Base-by-base conservation (phyloP, 2,888 invertebrate species). In the Drosophila ustulata region DNA sequence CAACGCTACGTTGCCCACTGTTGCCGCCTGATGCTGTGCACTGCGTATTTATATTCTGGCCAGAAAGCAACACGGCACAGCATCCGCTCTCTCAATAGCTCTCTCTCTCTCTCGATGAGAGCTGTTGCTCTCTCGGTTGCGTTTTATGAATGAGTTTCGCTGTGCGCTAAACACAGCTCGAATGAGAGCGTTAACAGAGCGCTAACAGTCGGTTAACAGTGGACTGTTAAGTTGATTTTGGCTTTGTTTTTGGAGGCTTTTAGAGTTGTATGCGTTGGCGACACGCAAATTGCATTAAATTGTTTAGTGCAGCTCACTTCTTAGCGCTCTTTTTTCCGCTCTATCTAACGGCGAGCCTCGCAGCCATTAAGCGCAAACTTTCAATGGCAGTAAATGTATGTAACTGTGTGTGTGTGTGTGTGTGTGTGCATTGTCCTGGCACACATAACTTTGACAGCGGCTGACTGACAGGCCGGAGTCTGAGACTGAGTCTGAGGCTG, bases 71-170 rank as follows among this genome's bases (percentile, higher is more conserved):
- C 39, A 63, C 39, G 43, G 30, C 45, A 46, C 80, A 77, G 66
- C 71, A 62, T 68, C 62, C 50, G 5, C 9, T 39, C 52, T 26
- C 39, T n/a, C 67, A 63, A 34, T 39, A 47, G 18, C 41, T 39
- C 61, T 39, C 61, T 46, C 55, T 18, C 18, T 18, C 18, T 18
- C 18, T 1, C n/a, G 34, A 57, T 11, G 46, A 39, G 45, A 11
- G 47, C 25, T 45, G 9, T 13, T 39, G 39, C 63, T 47, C 65
- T 52, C 41, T 43, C 45, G 23, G 37, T 11, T 18, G 37, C 49
- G 56, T 66, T 82, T 87, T 81, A 84, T 87, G 85, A 87, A 84
- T 88, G 85, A 67, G 68, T 50, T 59, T 28, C 18, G 39, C 7
- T 61, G 78, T 26, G 61, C 45, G 9, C 18, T 59, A 55, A 65